Percentiles rank a stretch among this genome's conserved stretches.
Conservation (phyloP, 2,113 vertebrate genomes). For the Ptilorrhoa leucosticta region DNA sequence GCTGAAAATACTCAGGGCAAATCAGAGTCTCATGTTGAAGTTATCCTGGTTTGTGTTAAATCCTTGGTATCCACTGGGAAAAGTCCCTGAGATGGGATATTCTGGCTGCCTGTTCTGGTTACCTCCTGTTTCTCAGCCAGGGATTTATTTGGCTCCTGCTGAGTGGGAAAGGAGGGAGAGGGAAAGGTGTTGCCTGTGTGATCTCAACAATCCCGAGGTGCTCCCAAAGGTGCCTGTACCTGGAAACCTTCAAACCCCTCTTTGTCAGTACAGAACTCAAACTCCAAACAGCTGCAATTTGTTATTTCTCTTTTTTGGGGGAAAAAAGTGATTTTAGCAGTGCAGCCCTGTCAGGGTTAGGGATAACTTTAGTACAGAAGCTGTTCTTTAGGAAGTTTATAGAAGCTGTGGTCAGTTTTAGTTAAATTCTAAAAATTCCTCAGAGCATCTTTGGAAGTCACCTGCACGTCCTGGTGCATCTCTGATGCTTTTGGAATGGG, state of each 20-base stretch:
- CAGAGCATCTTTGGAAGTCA: background rate
- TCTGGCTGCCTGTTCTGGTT: background rate
- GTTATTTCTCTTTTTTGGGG: background rate
- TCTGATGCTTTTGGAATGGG: background rate
- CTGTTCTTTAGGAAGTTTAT: background rate
- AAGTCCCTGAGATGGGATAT: fast-evolving
- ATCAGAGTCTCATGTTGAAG: background rate
- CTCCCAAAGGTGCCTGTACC: background rate
- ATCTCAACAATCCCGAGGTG: background rate
- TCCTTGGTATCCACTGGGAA: background rate
- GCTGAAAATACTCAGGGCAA: background rate
- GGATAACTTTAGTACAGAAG: background rate
- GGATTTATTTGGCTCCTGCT: background rate
- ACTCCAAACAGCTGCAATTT: background rate
- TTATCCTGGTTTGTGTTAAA: background rate
- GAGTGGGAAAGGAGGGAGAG: background rate
- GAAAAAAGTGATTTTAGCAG: background rate
- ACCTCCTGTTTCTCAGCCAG: background rate
- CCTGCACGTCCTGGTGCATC: background rate
- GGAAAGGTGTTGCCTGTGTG: fast-evolving
- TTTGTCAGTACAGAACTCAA: background rate
- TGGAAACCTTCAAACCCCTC: background rate
- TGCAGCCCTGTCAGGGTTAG: background rate
- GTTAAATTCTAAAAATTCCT: background rate
- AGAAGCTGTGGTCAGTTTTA: background rate